Conservation (phyloP, 2,113 vertebrate genomes). For the Cnemophilus loriae region DNA sequence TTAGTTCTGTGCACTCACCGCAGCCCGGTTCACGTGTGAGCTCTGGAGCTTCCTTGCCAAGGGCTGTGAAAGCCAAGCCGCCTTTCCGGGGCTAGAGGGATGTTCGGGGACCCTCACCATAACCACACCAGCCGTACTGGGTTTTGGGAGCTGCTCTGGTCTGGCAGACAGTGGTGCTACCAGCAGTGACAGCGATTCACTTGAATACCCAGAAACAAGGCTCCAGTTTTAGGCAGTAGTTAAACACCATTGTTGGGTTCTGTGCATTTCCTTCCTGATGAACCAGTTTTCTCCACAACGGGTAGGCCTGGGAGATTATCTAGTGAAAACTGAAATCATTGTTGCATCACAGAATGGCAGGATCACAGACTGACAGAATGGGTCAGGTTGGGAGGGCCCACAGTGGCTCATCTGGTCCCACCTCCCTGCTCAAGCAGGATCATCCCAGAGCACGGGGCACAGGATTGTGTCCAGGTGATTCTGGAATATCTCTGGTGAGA, state of each 20-base stretch:
- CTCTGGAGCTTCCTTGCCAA: not conserved
- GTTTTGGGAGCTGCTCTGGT: accelerated
- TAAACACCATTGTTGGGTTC: not conserved
- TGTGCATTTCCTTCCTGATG: not conserved
- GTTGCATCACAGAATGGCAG: accelerated
- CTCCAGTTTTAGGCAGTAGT: not conserved
- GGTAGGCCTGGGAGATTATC: not conserved
- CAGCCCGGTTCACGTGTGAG: accelerated
- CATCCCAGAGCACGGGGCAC: not conserved
- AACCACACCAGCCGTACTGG: accelerated
- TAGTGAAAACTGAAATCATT: not conserved
- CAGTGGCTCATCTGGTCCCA: not conserved
- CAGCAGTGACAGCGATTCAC: not conserved
- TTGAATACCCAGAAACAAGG: not conserved
- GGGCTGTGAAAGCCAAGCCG: not conserved
- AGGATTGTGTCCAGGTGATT: not conserved
- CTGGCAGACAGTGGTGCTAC: not conserved
- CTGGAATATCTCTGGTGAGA: not conserved
- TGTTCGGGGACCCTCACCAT: accelerated
- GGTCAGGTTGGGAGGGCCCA: not conserved
- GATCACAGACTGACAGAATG: not conserved
- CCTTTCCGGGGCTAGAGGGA: not conserved
- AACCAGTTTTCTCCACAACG: not conserved
- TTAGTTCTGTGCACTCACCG: accelerated
- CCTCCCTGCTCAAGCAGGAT: not conserved